These are phyloP conservation scores for Creontiades dilutus DNA, from an alignment of 2,888 invertebrate genomes.

Conservation along the genomic window DNA sequence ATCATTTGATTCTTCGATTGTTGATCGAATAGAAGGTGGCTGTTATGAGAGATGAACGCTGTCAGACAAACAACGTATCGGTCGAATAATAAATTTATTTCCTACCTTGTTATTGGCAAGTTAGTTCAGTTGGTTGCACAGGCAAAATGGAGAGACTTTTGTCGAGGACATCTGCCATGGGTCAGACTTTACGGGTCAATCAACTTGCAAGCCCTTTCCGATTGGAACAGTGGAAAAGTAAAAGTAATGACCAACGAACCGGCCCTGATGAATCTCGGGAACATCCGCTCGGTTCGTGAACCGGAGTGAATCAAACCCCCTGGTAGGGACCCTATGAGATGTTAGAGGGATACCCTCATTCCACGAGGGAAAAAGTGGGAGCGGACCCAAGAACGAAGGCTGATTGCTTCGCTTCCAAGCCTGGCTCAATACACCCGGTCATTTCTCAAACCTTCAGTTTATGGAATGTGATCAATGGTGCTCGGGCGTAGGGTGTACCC, in stretches of 20 bases:
- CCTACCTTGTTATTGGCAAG: conserved; percentile 5
- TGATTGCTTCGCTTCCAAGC: conserved; percentile 65
- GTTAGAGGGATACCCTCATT: conserved; percentile 8
- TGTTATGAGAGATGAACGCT: too few species aligned
- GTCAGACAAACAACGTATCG: neutral
- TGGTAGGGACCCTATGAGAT: neutral
- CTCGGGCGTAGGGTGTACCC: conserved; percentile 13
- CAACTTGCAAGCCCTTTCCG: neutral
- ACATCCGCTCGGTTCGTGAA: neutral
- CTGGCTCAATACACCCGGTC: conserved; percentile 69
- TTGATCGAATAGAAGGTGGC: too few species aligned
- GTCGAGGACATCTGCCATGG: neutral
- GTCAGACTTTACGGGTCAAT: conserved; percentile 28
- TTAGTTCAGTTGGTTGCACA: conserved; percentile 1
- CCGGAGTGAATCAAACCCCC: conserved; percentile 17
- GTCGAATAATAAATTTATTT: neutral
- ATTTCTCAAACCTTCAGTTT: conserved; percentile 71
- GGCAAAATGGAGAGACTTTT: neutral
- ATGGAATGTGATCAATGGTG: conserved; percentile 71
- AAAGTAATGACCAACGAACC: conserved; percentile 28
- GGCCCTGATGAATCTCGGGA: conserved; percentile 6
- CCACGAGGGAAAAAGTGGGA: conserved; percentile 20
- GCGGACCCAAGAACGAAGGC: conserved; percentile 48
- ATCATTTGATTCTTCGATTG: too few species aligned
- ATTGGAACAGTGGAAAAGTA: conserved; percentile 7